A percentile compares a stretch with the other conserved stretches of the same genome.
Conservation (phyloP, 2,113 vertebrate genomes). For the Pachypanchax playfairii region DNA sequence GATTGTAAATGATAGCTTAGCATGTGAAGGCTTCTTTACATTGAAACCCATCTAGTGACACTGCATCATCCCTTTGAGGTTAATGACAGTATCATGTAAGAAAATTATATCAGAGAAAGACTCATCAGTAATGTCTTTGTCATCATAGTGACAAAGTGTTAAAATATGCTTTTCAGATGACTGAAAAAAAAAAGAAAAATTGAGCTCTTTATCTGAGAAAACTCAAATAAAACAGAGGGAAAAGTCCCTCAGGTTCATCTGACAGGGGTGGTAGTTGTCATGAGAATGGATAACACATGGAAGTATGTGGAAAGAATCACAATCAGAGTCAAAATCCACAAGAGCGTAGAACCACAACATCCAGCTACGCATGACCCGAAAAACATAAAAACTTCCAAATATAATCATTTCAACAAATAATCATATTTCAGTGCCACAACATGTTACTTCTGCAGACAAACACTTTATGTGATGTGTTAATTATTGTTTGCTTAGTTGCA, state of each 20-base stretch:
- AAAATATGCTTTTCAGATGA: slow-evolving; percentile 9
- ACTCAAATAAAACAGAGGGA: slow-evolving; percentile 30
- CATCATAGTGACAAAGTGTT: slow-evolving; percentile 4
- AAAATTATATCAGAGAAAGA: slow-evolving; percentile 56
- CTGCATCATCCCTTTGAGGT: no score
- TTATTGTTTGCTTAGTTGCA: slow-evolving; percentile 14
- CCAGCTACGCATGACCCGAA: slow-evolving; percentile 28
- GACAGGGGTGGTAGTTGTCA: slow-evolving; percentile 71
- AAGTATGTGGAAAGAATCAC: slow-evolving; percentile 75
- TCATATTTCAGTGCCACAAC: no score
- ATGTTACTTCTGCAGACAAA: no score
- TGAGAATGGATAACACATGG: slow-evolving; percentile 71
- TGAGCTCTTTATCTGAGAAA: slow-evolving; percentile 25
- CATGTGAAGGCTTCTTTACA: slow-evolving; percentile 20
- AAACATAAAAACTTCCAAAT: slow-evolving; percentile 34
- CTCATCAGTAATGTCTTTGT: slow-evolving; percentile 15
- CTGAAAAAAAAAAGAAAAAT: slow-evolving; percentile 23
- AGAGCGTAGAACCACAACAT: slow-evolving; percentile 56
- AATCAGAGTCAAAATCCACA: slow-evolving; percentile 12
- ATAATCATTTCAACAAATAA: slow-evolving; percentile 10
- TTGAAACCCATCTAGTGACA: slow-evolving; percentile 32
- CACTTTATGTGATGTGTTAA: slow-evolving; percentile 14
- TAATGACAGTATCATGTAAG: no score
- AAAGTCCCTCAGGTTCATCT: slow-evolving; percentile 72
- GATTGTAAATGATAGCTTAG: slow-evolving; percentile 31